A percentile compares a stretch with the other conserved stretches of the same genome.
Evolutionary conservation across 2,797 vertebrate genomes (phyloP).

Genomic region (Peromyscus attwateri): DNA sequence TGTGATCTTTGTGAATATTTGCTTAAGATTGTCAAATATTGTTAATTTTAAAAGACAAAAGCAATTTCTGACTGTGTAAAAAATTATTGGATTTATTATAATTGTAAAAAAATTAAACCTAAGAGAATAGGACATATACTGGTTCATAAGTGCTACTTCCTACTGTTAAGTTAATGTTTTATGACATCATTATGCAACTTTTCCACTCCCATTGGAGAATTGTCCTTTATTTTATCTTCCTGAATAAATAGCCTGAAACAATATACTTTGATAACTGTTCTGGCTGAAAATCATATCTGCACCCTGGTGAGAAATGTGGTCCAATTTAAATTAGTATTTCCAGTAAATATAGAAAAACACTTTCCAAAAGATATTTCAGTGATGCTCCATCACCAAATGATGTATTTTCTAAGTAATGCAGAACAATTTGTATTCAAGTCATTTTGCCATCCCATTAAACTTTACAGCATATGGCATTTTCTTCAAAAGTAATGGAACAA

Average conservation of each 20-base stretch:
- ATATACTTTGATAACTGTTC: conserved; percentile 83
- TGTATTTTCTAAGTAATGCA: conserved; percentile 78
- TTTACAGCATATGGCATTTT: conserved; percentile 78
- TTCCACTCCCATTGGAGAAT: conserved; percentile 85
- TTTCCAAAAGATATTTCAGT: conserved; percentile 78
- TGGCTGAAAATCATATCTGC: conserved; percentile 85
- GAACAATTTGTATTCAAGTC: conserved; percentile 76
- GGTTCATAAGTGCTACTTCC: conserved; percentile 86
- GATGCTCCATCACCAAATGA: conserved; percentile 70
- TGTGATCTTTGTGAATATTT: conserved; percentile 21
- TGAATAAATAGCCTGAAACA: conserved; percentile 88
- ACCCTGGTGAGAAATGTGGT: conserved; percentile 86
- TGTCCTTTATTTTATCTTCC: conserved; percentile 86
- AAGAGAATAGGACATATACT: conserved; percentile 85
- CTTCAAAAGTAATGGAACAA: conserved; percentile 69
- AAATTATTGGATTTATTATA: conserved; percentile 83
- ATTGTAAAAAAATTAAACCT: conserved; percentile 84
- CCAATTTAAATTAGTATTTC: conserved; percentile 86
- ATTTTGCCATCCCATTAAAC: conserved; percentile 78
- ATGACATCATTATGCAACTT: conserved; percentile 86
- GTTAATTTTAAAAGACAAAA: conserved; percentile 82
- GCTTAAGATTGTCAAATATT: conserved; percentile 49
- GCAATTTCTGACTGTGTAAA: conserved; percentile 85
- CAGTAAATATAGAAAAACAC: conserved; percentile 86
- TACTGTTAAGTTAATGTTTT: conserved; percentile 89